Evolutionary conservation across 2,797 vertebrate genomes (phyloP), one percentile per base, ranked within the genome.

Genomic region (Pelodytes ibericus): DNA sequence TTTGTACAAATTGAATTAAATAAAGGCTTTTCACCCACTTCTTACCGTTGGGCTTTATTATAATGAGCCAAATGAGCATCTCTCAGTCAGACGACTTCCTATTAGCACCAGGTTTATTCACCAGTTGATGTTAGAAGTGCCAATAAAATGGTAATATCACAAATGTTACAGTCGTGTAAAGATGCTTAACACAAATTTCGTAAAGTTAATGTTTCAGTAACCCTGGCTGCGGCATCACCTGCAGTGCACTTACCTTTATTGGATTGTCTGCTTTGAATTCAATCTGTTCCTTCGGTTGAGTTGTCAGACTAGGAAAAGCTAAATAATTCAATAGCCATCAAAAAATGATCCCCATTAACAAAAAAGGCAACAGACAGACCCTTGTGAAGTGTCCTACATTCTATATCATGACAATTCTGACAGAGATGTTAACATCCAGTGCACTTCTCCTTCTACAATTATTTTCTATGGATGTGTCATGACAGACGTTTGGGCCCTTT

Each of bases 291-390:
- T 61, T 57, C 51, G 57, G 65, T 39, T 71, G 59, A 69, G 16
- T 53, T 61, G 29, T 29, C 15, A 33, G 18, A 36, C 60, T 33
- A 58, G 47, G 58, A 71, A 53, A 70, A 64, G 22, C 31, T 77
- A 69, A 77, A 77, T 77, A 63, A 77, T 77, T 77, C 60, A 77
- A 51, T 60, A 77, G 74, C 60, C 33, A 77, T 77, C 67, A 77
- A 64, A 65, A 72, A 77, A 64, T 71, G 74, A 71, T 64, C 60
- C 66, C 66, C 47, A 77, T 64, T 77, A 71, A 77, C 47, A 44
- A 64, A 47, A 64, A 47, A 71, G 33, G 74, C 7, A 77, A 64
- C 39, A 64, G 59, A 64, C 66, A 63, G 49, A 16, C 58, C 63
- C 24, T 29, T 39, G 25, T 71, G 60, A 77, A 26, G 20, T 64